phyloP scores from a whole-genome alignment of 2,888 invertebrate genomes.

The Leptinotarsa haldemani region DNA sequence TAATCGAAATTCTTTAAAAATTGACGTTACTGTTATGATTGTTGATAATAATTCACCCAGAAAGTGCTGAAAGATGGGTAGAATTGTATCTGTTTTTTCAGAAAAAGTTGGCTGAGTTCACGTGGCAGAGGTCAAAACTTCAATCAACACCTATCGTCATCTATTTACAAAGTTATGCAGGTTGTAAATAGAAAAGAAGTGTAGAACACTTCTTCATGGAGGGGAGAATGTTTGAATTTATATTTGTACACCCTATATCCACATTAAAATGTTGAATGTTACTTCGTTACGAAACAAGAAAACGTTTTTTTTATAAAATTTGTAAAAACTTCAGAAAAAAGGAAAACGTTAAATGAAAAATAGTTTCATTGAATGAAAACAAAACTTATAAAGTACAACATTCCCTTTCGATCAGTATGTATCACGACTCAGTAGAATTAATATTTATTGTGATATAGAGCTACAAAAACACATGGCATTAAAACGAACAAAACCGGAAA shows the following conservation, averaged over 20 bases:
- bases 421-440: no score
- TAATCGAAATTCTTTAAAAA: not conserved
- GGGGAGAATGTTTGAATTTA: not conserved
- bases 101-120: not conserved
- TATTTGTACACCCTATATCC: not conserved
- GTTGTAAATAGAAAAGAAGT: not conserved
- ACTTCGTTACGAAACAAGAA: not conserved
- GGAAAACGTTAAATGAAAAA: no score
- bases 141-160: not conserved
- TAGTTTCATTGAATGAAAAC: no score
- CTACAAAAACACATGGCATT: no score
- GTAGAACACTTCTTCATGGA: conserved; percentile 1
- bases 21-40: conserved; percentile 7
- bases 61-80: not conserved
- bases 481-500: no score
- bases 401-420: no score
- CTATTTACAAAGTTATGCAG: not conserved
- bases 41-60: conserved; percentile 12
- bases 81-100: not conserved
- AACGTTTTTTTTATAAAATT: no score
- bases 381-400: no score
- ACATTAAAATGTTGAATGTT: not conserved
- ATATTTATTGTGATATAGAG: no score
- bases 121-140: not conserved
- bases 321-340: no score